Evolutionary conservation across 2,797 vertebrate species (phyloP).

Genomic region (Xerus rutilus): DNA sequence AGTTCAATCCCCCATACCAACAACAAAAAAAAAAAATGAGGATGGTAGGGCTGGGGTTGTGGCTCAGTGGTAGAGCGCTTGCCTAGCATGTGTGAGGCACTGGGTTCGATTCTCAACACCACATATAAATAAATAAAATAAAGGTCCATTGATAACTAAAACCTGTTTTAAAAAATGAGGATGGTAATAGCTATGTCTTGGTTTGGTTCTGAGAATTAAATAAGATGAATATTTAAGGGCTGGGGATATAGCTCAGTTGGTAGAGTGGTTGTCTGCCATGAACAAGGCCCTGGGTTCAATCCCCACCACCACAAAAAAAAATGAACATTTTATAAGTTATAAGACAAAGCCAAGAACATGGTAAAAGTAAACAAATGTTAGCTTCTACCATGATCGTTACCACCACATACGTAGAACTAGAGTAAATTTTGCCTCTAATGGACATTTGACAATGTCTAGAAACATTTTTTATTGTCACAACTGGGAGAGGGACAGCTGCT

Average conservation of each 20-base stretch:
- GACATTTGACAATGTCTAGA: not conserved
- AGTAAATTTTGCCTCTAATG: not conserved
- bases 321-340: not conserved
- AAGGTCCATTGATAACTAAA: too few species aligned
- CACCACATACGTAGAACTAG: not conserved
- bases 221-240: not conserved
- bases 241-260: too few species aligned
- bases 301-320: too few species aligned
- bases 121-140: too few species aligned
- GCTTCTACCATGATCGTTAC: not conserved
- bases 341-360: not conserved
- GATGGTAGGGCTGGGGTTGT: not conserved
- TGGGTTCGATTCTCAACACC: too few species aligned
- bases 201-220: slow-evolving; percentile 16
- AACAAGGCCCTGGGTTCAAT: too few species aligned
- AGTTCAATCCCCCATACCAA: too few species aligned
- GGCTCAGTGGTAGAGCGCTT: too few species aligned
- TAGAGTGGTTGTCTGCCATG: too few species aligned
- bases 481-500: not conserved
- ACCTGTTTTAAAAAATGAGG: not conserved
- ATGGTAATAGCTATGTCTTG: not conserved
- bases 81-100: too few species aligned
- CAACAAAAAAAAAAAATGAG: not conserved
- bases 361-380: slow-evolving; percentile 34
- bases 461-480: slow-evolving; percentile 29